phyloP scores from a whole-genome alignment of 1,140 invertebrate genomes.

The Caenorhabditis brenneri region DNA sequence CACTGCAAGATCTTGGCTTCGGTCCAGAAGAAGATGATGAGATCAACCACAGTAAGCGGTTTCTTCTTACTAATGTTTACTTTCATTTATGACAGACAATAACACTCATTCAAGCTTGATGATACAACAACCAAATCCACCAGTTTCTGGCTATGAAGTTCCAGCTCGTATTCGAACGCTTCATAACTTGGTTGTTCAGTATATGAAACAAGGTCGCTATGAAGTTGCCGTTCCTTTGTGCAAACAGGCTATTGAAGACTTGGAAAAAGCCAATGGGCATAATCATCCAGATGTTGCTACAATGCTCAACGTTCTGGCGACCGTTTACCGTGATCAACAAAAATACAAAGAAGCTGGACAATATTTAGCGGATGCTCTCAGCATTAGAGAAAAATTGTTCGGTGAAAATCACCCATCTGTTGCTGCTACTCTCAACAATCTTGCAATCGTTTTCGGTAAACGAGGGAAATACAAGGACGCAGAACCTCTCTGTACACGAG shows the following conservation, averaged over 20 bases:
- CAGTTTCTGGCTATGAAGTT: conserved; percentile 83
- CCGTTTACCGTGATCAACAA: conserved; percentile 94
- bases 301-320: conserved; percentile 97
- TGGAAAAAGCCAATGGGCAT: conserved; percentile 97
- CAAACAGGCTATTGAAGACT: conserved; percentile 97
- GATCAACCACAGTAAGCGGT: conserved; percentile 51
- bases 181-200: conserved; percentile 95
- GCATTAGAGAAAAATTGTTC: conserved; percentile 95
- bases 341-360: conserved; percentile 99
- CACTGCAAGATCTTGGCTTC: conserved; percentile 69
- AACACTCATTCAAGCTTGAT: not conserved
- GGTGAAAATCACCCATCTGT: conserved; percentile 97
- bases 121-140: not conserved
- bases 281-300: conserved; percentile 99
- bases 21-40: conserved; percentile 70
- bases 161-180: conserved; percentile 89
- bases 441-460: conserved; percentile 98
- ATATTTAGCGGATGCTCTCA: conserved; percentile 92
- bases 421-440: conserved; percentile 92
- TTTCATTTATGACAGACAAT: not conserved
- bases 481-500: conserved; percentile 96
- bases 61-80: no score
- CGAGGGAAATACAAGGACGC: conserved; percentile 96
- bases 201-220: conserved; percentile 94
- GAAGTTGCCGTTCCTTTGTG: conserved; percentile 98